phyloP scores from a whole-genome alignment of 2,888 invertebrate species.

The Cyrtodaria siliqua region DNA sequence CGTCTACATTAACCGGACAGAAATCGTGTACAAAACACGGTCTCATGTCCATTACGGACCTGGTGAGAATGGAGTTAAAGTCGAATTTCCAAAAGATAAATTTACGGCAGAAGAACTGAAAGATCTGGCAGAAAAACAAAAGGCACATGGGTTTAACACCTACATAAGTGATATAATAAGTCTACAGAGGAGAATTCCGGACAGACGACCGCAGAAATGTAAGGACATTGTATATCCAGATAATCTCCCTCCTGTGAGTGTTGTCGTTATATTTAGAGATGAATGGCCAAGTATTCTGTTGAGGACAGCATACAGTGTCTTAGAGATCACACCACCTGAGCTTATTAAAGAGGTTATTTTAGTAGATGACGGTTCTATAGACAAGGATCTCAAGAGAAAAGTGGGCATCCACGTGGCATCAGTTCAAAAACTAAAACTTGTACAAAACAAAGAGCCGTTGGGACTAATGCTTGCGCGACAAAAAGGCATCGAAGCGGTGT shows the following conservation, averaged over 20 bases:
- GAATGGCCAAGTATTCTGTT: constrained; percentile 47
- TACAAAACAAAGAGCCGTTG: constrained; percentile 17
- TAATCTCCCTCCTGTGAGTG: constrained; percentile 33
- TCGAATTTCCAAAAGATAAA: not conserved
- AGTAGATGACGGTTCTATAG: constrained; percentile 47
- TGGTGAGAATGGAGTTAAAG: constrained; percentile 38
- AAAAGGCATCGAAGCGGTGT: constrained; percentile 40
- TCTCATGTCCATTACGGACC: constrained; percentile 20
- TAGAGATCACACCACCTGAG: constrained; percentile 36
- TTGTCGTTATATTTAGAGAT: constrained; percentile 55
- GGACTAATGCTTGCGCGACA: constrained; percentile 56
- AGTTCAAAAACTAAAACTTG: constrained; percentile 32
- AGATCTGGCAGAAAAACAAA: constrained; percentile 10
- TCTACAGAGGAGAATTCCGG: constrained; percentile 43
- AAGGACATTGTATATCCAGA: constrained; percentile 28
- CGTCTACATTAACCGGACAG: constrained; percentile 9
- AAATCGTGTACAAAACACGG: not conserved
- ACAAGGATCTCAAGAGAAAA: constrained; percentile 21
- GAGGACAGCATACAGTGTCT: constrained; percentile 48
- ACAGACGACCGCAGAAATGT: constrained; percentile 31
- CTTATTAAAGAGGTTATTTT: constrained; percentile 45
- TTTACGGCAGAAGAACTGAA: not conserved
- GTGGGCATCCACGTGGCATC: constrained; percentile 35
- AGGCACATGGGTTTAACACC: constrained; percentile 44
- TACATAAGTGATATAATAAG: constrained; percentile 47